These are phyloP conservation scores for Pseudocheirus occidentalis DNA, from an alignment of 2,797 vertebrate species.

Conservation along the genomic window DNA sequence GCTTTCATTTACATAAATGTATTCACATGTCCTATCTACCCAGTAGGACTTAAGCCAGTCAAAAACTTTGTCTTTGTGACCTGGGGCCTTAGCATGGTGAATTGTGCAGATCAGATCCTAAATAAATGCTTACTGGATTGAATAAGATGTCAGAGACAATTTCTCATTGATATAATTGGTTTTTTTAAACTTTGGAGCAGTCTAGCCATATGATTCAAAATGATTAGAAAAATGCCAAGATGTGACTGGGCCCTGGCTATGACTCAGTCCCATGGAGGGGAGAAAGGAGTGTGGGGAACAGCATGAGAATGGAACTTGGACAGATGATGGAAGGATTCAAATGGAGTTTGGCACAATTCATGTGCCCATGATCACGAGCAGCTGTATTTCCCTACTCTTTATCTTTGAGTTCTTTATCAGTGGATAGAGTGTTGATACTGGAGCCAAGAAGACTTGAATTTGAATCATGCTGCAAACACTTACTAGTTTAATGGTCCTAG, in stretches of 20 bases:
- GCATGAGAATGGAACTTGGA: not conserved
- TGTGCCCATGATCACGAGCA: not conserved
- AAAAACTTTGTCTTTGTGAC: not conserved
- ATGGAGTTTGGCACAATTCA: not conserved
- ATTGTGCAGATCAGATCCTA: not conserved
- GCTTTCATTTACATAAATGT: not conserved
- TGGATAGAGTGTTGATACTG: not conserved
- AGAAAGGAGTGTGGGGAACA: not conserved
- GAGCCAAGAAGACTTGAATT: not conserved
- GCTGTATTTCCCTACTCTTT: not conserved
- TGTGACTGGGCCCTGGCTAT: not conserved
- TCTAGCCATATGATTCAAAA: not conserved
- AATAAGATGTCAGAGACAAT: not conserved
- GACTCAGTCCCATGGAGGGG: not conserved
- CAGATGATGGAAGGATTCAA: not conserved
- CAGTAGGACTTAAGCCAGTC: not conserved
- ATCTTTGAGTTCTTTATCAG: not conserved
- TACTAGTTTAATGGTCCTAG: not conserved
- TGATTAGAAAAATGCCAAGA: not conserved
- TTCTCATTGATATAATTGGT: not conserved
- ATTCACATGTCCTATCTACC: not conserved
- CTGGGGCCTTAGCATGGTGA: not conserved
- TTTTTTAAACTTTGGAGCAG: not conserved
- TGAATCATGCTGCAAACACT: not conserved
- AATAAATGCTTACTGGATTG: not conserved